These are phyloP conservation scores for Acanthosepion esculentum DNA, from an alignment of 2,888 invertebrate genomes.

Conservation along the genomic window DNA sequence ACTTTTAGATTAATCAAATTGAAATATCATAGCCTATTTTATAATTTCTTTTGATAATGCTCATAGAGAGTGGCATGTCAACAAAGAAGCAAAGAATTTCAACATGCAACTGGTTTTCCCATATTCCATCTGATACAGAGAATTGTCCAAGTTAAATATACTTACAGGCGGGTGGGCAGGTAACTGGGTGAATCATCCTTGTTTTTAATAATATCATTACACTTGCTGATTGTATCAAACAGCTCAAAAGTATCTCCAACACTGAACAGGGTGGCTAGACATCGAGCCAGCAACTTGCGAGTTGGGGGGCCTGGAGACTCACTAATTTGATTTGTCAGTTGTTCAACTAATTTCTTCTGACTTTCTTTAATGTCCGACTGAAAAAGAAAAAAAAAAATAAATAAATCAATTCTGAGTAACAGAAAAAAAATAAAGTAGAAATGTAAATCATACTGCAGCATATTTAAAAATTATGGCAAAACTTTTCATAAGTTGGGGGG, in stretches of 20 bases:
- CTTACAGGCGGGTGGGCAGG: slow-evolving; percentile 94
- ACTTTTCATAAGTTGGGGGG: neutral
- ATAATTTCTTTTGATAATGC: too few species aligned
- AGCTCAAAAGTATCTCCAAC: slow-evolving; percentile 97
- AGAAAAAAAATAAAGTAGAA: neutral
- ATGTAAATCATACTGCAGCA: neutral
- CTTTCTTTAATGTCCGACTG: slow-evolving; percentile 97
- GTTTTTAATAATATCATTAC: slow-evolving; percentile 96
- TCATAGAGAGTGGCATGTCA: too few species aligned
- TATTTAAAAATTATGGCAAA: neutral
- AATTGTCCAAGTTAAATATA: slow-evolving; percentile 52
- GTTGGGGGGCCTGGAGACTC: slow-evolving; percentile 94
- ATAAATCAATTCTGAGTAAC: neutral
- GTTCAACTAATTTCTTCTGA: slow-evolving; percentile 95
- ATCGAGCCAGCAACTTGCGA: slow-evolving; percentile 89
- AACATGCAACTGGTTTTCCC: too few species aligned
- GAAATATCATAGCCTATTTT: too few species aligned
- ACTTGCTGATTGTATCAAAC: slow-evolving; percentile 97
- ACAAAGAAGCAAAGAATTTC: too few species aligned
- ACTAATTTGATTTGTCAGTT: slow-evolving; percentile 90
- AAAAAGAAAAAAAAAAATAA: slow-evolving; percentile 70
- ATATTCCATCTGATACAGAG: neutral
- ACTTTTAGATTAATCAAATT: too few species aligned
- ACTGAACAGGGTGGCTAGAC: slow-evolving; percentile 93
- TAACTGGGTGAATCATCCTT: slow-evolving; percentile 98